phyloP scores from a whole-genome alignment of 2,113 vertebrate species.

The Sula dactylatra region DNA sequence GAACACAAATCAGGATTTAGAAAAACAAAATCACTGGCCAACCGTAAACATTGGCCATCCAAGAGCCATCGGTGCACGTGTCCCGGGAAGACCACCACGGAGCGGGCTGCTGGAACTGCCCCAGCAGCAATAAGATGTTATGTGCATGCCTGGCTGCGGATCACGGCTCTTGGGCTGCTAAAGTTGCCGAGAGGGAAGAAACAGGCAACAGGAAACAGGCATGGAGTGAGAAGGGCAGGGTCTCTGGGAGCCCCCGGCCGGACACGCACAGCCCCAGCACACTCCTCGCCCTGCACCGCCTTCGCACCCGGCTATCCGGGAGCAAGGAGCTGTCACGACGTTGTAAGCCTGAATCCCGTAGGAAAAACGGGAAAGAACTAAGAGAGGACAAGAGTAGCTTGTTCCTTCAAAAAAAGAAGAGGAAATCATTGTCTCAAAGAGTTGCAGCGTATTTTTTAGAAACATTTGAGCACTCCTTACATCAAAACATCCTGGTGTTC shows the following conservation, averaged over 20 bases:
- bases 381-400: background rate
- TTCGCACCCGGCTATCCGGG: fast-evolving
- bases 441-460: background rate
- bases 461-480: background rate
- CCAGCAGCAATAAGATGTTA: fast-evolving
- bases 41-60: background rate
- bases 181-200: background rate
- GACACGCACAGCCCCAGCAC: background rate
- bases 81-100: background rate
- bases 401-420: background rate
- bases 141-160: fast-evolving
- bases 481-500: background rate
- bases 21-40: background rate
- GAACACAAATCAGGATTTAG: background rate
- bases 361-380: background rate
- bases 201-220: too few species aligned
- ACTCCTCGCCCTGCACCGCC: background rate
- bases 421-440: background rate
- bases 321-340: background rate
- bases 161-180: fast-evolving
- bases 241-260: fast-evolving
- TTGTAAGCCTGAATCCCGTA: background rate
- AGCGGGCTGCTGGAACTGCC: background rate
- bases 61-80: background rate
- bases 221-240: background rate